phyloP scores from a whole-genome alignment of 1,140 invertebrate species.

The Calephelis nemesis region DNA sequence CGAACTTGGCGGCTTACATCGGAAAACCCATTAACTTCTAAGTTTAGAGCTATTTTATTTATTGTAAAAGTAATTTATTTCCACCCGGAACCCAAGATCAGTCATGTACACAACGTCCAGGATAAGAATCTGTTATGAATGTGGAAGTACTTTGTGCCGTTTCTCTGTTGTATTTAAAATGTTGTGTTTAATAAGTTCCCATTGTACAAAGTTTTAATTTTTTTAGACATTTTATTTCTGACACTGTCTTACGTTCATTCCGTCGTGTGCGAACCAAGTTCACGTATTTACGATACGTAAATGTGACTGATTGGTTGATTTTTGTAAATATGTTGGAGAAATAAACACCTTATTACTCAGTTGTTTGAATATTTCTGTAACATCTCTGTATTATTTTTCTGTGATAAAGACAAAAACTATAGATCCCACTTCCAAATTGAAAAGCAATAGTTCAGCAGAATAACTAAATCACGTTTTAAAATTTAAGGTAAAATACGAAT shows the following conservation, averaged over 20 bases:
- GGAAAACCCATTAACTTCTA: slow-evolving; percentile 99
- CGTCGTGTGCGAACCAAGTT: slow-evolving; percentile 26
- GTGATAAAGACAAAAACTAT: no score
- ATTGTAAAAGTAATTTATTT: slow-evolving; percentile 38
- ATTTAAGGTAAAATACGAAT: no score
- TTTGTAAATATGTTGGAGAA: slow-evolving; percentile 70
- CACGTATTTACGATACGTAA: slow-evolving; percentile 52
- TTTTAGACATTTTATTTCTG: slow-evolving; percentile 20
- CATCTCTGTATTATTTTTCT: no score
- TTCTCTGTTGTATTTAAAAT: slow-evolving; percentile 4
- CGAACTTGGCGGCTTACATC: slow-evolving; percentile 95
- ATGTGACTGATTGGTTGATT: slow-evolving; percentile 58
- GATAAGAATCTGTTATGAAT: slow-evolving; percentile 65
- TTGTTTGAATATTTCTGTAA: slow-evolving; percentile 4
- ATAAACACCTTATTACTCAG: slow-evolving; percentile 39
- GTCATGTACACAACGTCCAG: slow-evolving; percentile 38
- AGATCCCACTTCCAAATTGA: no score
- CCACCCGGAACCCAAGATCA: slow-evolving; percentile 25
- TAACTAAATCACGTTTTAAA: no score
- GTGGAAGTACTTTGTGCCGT: slow-evolving; percentile 17
- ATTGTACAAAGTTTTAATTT: slow-evolving; percentile 20
- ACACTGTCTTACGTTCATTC: slow-evolving; percentile 43
- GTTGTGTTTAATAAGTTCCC: slow-evolving; percentile 26
- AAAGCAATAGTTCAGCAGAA: no score
- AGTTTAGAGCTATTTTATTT: slow-evolving; percentile 38